Conservation (phyloP, 2,113 vertebrate genomes). For the Petroica traversi region DNA sequence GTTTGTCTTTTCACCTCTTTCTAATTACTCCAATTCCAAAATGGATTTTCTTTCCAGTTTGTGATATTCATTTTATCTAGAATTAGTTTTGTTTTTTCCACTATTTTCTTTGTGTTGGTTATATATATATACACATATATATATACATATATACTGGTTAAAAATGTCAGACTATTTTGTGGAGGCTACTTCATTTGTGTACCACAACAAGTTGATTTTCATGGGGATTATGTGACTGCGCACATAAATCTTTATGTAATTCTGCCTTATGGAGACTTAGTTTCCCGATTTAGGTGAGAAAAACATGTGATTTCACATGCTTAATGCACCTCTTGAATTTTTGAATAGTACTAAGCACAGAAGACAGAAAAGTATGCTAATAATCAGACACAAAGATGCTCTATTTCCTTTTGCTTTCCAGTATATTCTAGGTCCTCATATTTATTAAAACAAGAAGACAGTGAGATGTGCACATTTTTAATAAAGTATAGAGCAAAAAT, state of each 20-base stretch:
- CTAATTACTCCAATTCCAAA: neutral
- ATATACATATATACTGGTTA: neutral
- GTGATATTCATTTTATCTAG: neutral
- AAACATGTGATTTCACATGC: neutral
- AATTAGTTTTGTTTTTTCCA: neutral
- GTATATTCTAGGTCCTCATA: neutral
- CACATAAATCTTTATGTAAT: conserved; percentile 33
- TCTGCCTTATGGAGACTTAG: conserved; percentile 24
- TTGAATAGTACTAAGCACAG: neutral
- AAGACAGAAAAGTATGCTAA: neutral
- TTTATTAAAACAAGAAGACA: neutral
- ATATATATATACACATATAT: no score
- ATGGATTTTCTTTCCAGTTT: neutral
- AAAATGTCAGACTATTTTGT: neutral
- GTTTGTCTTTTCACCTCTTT: neutral
- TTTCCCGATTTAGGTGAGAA: neutral
- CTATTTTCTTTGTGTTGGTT: neutral
- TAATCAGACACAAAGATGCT: neutral
- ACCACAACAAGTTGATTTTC: conserved; percentile 44
- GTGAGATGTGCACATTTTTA: neutral
- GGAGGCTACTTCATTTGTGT: conserved; percentile 17
- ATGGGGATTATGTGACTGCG: neutral
- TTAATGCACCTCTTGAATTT: neutral
- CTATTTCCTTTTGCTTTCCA: conserved; percentile 11
- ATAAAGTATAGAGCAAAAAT: neutral